Evolutionary conservation across 2,113 vertebrate genomes (phyloP).

Genomic region (Perccottus glenii): DNA sequence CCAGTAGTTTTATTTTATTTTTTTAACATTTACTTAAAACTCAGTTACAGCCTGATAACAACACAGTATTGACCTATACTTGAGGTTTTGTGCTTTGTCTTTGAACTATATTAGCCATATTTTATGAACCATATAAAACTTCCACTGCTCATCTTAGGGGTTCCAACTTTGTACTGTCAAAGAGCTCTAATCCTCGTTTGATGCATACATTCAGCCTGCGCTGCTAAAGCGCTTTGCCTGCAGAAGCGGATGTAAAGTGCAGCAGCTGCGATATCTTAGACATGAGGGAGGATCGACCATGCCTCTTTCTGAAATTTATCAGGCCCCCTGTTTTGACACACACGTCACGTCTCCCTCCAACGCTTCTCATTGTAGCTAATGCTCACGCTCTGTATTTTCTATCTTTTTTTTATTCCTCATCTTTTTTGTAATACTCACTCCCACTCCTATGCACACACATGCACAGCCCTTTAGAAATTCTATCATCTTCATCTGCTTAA

Average conservation of each 20-base stretch:
- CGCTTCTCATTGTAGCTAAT: slow-evolving; percentile 35
- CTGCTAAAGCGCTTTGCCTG: slow-evolving; percentile 56
- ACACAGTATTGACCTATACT: slow-evolving; percentile 17
- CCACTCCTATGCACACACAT: slow-evolving; percentile 18
- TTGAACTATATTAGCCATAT: neutral
- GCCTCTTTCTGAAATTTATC: slow-evolving; percentile 37
- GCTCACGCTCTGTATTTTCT: slow-evolving; percentile 40
- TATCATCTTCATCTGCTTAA: slow-evolving; percentile 62
- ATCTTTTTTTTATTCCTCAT: slow-evolving; percentile 22
- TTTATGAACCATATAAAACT: slow-evolving; percentile 48
- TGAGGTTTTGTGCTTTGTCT: neutral
- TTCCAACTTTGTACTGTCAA: slow-evolving; percentile 46
- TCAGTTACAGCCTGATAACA: slow-evolving; percentile 12
- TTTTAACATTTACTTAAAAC: no score
- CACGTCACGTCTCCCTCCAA: slow-evolving; percentile 36
- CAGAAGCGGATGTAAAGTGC: slow-evolving; percentile 62
- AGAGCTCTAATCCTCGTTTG: slow-evolving; percentile 57
- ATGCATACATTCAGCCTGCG: slow-evolving; percentile 43
- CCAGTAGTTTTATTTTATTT: no score
- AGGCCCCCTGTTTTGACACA: slow-evolving; percentile 51
- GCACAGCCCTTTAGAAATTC: slow-evolving; percentile 50
- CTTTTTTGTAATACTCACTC: slow-evolving; percentile 36
- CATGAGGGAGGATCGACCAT: slow-evolving; percentile 42
- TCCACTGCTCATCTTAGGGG: slow-evolving; percentile 22
- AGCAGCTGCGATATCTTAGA: slow-evolving; percentile 41